phyloP scores from a whole-genome alignment of 2,888 invertebrate genomes.

The Frankliniella intonsa region DNA sequence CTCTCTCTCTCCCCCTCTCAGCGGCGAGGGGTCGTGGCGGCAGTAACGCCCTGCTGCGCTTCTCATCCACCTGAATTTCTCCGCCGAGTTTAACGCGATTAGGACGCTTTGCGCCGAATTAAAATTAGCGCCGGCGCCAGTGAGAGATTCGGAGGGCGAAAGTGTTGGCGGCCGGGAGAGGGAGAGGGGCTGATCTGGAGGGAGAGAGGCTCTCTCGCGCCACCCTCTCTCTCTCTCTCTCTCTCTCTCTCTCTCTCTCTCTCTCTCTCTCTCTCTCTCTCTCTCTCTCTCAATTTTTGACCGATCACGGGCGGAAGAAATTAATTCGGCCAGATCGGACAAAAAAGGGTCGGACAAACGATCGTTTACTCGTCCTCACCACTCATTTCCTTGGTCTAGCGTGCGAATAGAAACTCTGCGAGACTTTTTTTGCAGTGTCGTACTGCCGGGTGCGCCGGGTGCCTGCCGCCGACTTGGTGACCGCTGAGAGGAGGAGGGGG shows the following conservation, averaged over 20 bases:
- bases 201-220: background rate
- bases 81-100: conserved; percentile 21
- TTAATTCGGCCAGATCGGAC: no score
- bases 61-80: background rate
- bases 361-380: no score
- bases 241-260: conserved; percentile 5
- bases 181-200: background rate
- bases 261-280: conserved; percentile 12
- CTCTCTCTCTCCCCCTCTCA: background rate
- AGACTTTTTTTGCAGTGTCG: background rate
- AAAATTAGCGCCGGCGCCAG: conserved; percentile 6
- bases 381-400: no score
- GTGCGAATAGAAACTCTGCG: no score
- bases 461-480: background rate
- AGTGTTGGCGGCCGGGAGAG: background rate
- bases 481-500: background rate
- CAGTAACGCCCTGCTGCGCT: background rate
- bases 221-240: background rate
- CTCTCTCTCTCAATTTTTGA: background rate
- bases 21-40: background rate
- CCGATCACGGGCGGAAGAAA: no score
- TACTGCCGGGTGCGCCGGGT: background rate
- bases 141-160: conserved; percentile 4
- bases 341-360: no score
- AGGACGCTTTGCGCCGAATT: conserved; percentile 22